Evolutionary conservation across 2,113 vertebrate genomes (phyloP).

Genomic region (Ahaetulla prasina): DNA sequence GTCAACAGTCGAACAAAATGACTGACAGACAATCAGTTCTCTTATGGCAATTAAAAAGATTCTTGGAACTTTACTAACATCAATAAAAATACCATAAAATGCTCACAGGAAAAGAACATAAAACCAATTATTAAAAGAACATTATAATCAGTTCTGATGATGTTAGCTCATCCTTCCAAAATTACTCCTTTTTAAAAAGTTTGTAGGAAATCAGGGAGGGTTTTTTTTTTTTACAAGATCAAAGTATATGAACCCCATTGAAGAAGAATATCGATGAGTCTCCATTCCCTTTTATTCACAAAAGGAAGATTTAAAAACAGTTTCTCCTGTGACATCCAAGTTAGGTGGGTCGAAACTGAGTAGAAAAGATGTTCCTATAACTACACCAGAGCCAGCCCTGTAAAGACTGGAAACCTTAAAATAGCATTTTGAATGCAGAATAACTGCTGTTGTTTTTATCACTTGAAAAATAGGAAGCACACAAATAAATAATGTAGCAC

Average conservation of each 20-base stretch:
- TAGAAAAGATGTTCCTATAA: not conserved
- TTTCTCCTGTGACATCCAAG: not conserved
- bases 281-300: not conserved
- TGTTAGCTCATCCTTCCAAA: not conserved
- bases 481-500: not conserved
- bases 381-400: not conserved
- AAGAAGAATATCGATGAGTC: not conserved
- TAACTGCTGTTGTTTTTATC: not conserved
- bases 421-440: not conserved
- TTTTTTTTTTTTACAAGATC: not conserved
- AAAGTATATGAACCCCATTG: not conserved
- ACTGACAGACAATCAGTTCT: not conserved
- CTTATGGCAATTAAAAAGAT: too few species aligned
- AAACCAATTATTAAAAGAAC: not conserved
- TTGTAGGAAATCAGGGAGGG: not conserved
- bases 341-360: not conserved
- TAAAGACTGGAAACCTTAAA: not conserved
- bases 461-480: not conserved
- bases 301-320: not conserved
- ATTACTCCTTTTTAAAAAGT: not conserved
- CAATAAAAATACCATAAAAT: not conserved
- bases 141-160: not conserved
- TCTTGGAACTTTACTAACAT: not conserved
- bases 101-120: not conserved
- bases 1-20: not conserved